A percentile compares a stretch with the other conserved stretches of the same genome.
These are phyloP conservation scores for Cynopterus sphinx DNA, from an alignment of 2,797 vertebrate genomes.

Conservation along the genomic window DNA sequence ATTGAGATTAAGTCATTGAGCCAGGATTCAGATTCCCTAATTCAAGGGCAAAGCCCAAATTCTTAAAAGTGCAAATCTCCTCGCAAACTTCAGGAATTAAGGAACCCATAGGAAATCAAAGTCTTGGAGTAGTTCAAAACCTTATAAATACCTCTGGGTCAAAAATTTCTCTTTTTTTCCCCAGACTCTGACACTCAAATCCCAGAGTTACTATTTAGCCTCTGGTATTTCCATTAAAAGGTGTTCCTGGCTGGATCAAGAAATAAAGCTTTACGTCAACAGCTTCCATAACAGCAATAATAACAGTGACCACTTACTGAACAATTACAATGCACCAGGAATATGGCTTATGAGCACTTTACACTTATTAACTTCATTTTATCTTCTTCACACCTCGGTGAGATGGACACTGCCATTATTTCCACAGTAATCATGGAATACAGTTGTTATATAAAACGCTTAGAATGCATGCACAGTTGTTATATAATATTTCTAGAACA, in stretches of 20 bases:
- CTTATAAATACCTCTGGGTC: background rate
- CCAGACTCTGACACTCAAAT: background rate
- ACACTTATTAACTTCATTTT: background rate
- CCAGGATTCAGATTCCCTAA: background rate
- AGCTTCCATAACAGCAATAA: background rate
- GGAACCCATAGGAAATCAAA: background rate
- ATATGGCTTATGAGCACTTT: background rate
- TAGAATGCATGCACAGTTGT: background rate
- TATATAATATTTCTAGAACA: background rate
- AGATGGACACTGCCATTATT: background rate
- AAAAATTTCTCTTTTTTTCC: background rate
- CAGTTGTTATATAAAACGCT: background rate
- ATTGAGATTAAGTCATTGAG: background rate
- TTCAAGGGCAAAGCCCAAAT: background rate
- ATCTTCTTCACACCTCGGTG: background rate
- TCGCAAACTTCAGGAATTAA: background rate
- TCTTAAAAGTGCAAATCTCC: background rate
- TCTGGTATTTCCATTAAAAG: background rate
- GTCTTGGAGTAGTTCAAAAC: background rate
- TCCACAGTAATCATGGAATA: background rate
- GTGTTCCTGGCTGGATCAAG: background rate
- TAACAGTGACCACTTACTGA: background rate
- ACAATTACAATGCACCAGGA: background rate
- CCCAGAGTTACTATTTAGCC: background rate
- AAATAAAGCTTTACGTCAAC: background rate